phyloP scores from a whole-genome alignment of 1,140 invertebrate genomes.

The Nomia melanderi region DNA sequence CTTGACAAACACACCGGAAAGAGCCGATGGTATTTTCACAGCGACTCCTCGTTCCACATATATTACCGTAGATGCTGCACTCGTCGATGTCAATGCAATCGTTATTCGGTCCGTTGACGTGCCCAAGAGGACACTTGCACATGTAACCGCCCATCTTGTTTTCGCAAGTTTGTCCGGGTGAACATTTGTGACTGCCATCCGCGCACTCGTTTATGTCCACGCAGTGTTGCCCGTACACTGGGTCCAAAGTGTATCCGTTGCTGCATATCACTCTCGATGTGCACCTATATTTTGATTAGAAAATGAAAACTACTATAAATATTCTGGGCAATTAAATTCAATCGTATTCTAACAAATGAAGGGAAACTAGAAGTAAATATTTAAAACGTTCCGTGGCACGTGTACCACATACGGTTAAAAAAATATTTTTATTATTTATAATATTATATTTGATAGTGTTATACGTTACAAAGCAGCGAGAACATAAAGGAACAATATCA shows the following conservation, averaged over 20 bases:
- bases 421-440: too few species aligned
- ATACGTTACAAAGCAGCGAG: too few species aligned
- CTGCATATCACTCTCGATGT: conserved; percentile 86
- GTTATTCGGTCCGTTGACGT: conserved; percentile 60
- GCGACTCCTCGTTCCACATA: conserved; percentile 73
- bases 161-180: conserved; percentile 86
- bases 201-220: conserved; percentile 88
- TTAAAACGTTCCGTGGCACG: too few species aligned
- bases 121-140: conserved; percentile 86
- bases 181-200: conserved; percentile 85
- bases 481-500: too few species aligned
- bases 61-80: conserved; percentile 79
- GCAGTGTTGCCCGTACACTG: conserved; percentile 73
- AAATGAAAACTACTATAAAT: too few species aligned
- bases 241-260: conserved; percentile 86
- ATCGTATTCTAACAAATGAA: too few species aligned
- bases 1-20: conserved; percentile 83
- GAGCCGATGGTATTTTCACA: conserved; percentile 84
- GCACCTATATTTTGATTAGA: conserved; percentile 75
- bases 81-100: conserved; percentile 86
- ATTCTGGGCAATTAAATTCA: too few species aligned
- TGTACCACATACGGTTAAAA: too few species aligned
- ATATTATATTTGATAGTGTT: too few species aligned
- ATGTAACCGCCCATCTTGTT: conserved; percentile 89
- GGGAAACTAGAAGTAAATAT: too few species aligned